Conservation (phyloP, 2,888 invertebrate species). For the Oxyteleia sp. region DNA sequence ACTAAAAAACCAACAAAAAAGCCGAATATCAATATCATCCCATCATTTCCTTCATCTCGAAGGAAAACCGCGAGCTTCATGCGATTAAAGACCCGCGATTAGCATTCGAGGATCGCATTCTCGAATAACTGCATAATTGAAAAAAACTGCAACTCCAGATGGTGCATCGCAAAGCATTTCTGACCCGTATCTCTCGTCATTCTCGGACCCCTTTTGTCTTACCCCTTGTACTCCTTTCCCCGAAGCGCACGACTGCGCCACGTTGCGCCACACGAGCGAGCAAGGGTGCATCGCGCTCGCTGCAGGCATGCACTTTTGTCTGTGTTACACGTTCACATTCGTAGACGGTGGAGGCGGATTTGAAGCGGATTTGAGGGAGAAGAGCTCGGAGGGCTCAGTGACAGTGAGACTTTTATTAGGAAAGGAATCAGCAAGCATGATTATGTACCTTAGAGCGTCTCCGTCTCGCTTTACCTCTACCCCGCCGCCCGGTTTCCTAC, state of each 20-base stretch:
- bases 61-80: neutral
- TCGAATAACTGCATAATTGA: constrained; percentile 80
- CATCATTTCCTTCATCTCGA: constrained; percentile 12
- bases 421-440: too few species aligned
- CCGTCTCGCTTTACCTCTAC: too few species aligned
- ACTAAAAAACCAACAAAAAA: too few species aligned
- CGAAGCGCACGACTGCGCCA: constrained; percentile 51
- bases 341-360: constrained; percentile 70
- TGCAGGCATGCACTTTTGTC: constrained; percentile 79
- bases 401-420: constrained; percentile 88
- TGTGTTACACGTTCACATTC: constrained; percentile 71
- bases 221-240: constrained; percentile 76
- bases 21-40: too few species aligned
- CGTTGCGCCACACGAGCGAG: constrained; percentile 61
- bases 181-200: constrained; percentile 84
- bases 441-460: too few species aligned
- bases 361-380: constrained; percentile 73
- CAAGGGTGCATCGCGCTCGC: constrained; percentile 79
- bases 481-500: too few species aligned
- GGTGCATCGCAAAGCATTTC: constrained; percentile 85
- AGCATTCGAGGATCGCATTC: constrained; percentile 73
- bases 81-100: constrained; percentile 55
- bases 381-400: constrained; percentile 76
- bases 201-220: constrained; percentile 82
- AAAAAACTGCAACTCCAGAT: constrained; percentile 86